Evolutionary conservation across 2,888 invertebrate species (phyloP), one percentile per base, ranked within the genome.

Genomic region (Gari tellinella): DNA sequence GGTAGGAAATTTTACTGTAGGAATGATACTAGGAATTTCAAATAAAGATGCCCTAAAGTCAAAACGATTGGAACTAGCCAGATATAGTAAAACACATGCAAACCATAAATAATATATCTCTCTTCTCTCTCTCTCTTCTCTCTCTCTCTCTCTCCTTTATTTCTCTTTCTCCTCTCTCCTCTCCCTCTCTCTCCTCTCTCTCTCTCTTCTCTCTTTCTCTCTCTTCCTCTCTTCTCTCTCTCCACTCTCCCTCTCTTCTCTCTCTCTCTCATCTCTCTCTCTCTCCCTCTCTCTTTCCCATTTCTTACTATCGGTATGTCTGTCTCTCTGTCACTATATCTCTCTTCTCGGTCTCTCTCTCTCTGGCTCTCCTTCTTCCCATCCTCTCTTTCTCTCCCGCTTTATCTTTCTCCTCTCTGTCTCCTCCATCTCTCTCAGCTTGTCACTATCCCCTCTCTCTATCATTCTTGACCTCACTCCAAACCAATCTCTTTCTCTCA

Each of bases 141-240:
- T 40, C 40, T 40, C 40, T 51, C 51, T 51, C 25, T 51, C 21
- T 14, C 25, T 51, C 51, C 23, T 25, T 51, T 25, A 5, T 51
- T 25, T 51, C 51, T 14, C 21, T 51, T n/a, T 51, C 25, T 51
- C 25, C 23, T 23, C 23, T n/a, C 7, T 25, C 23, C 51, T 51
- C 51, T 51, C 25, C 23, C 8, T 51, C 25, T 51, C 21, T 14
- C 25, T 23, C 40, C 25, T 51, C 51, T 51, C 19, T 51, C 12
- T 51, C 25, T 51, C 10, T 21, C 25, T 23, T 4, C 23, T 25
- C 23, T n/a, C 23, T 14, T 51, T n/a, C 23, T 8, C 7, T 10
- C 23, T 25, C 23, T 25, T 51, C 25, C 23, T n/a, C 21, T 19
- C 7, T 8, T 51, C 21, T 21, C 12, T 21, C 21, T 12, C 21